Evolutionary conservation across 2,113 vertebrate genomes (phyloP).

Genomic region (Xenopus tropicalis): DNA sequence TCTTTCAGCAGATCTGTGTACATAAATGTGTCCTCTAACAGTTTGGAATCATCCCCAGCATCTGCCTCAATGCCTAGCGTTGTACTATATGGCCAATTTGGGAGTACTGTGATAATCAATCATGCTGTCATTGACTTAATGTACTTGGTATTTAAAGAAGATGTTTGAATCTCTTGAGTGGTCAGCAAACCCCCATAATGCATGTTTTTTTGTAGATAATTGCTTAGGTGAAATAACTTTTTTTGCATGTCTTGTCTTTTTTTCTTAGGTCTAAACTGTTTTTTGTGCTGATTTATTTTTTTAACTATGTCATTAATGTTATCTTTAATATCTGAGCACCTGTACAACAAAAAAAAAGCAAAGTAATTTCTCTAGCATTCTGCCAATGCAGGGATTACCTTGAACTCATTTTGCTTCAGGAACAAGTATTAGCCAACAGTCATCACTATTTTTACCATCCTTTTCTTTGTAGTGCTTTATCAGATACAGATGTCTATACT

Average conservation of each 20-base stretch:
- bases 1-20: not conserved
- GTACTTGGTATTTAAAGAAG: conserved; percentile 46
- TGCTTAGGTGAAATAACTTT: conserved; percentile 39
- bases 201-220: conserved; percentile 38
- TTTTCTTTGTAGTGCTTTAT: conserved; percentile 39
- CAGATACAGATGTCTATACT: conserved; percentile 38
- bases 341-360: conserved; percentile 25
- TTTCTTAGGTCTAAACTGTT: not conserved
- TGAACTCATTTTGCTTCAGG: conserved; percentile 39
- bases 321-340: conserved; percentile 39
- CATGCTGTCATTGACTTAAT: conserved; percentile 44
- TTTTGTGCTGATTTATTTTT: conserved; percentile 30
- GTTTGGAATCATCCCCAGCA: conserved; percentile 36
- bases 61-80: conserved; percentile 20
- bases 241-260: conserved; percentile 24
- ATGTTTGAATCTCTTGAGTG: conserved; percentile 37
- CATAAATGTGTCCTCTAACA: conserved; percentile 39
- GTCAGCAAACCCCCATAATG: conserved; percentile 31
- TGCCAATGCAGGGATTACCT: conserved; percentile 36
- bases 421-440: conserved; percentile 39
- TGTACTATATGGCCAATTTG: conserved; percentile 27
- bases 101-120: conserved; percentile 41
- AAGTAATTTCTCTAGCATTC: conserved; percentile 14
- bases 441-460: conserved; percentile 38
- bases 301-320: conserved; percentile 29